Base-by-base conservation (phyloP, 2,113 vertebrate species). In the Cygnus atratus region DNA sequence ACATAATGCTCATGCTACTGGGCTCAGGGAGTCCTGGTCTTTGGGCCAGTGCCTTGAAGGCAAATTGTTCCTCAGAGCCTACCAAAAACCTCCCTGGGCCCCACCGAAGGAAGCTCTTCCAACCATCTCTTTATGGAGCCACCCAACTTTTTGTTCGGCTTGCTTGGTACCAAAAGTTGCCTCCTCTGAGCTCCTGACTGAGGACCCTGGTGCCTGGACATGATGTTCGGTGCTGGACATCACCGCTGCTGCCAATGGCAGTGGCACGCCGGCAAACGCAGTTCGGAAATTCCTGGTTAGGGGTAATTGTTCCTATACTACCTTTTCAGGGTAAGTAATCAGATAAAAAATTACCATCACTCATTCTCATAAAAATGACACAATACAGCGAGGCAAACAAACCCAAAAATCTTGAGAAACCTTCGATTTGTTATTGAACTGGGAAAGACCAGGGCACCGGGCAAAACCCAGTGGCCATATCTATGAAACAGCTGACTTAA, bases 151-250 rank as follows among this genome's bases (percentile, higher is more conserved):
- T 62, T 44, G 28, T 62, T 92, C 33, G 7, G 10, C 43, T 73
- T 68, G 37, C 78, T 44, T 7, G 13, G 31, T 22, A 37, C 1
- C 20, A 92, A 79, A 93, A 79, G 85, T 39, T 52, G 41, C 22
- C 20, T 81, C 59, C 77, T 46, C 62, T 0, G 6, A 75, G 57
- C 58, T 29, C 20, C n/a, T 70, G 55, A 9, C 28, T 65, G 39
- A 65, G 58, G 43, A 65, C 15, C 54, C 4, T 0, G 3, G 2
- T 13, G n/a, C 26, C 11, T 0, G 0, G 41, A 22, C 41, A 19
- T 18, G 7, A 11, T 1, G 1, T 8, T 46, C 0, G 0, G 78
- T 22, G 7, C 4, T 10, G 3, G 1, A 11, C 0, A 0, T 50
- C 46, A 41, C 4, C 31, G 7, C 20, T 0, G 0, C 55, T 41